phyloP scores from a whole-genome alignment of 2,888 invertebrate species.

The Acanthacorydalis orientalis region DNA sequence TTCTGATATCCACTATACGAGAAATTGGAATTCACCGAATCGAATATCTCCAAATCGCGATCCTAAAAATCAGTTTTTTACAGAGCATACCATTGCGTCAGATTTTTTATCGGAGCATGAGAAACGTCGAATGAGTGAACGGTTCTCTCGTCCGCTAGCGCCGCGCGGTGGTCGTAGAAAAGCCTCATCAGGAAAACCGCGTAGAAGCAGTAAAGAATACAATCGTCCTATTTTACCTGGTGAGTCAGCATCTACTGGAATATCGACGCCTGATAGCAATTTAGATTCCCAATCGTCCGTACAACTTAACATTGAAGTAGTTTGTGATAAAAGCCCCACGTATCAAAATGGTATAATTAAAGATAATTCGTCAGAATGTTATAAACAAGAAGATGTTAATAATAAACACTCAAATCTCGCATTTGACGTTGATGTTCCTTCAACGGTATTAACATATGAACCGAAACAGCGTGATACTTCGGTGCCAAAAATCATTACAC shows the following conservation, averaged over 20 bases:
- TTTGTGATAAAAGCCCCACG: background rate
- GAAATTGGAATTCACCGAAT: conserved; percentile 21
- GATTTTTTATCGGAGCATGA: conserved; percentile 39
- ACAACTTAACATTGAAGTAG: background rate
- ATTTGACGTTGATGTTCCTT: background rate
- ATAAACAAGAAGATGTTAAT: no score
- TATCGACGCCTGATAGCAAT: conserved; percentile 11
- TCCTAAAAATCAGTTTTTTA: conserved; percentile 16
- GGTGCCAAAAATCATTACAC: no score
- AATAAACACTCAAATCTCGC: no score
- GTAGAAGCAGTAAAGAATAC: conserved; percentile 10
- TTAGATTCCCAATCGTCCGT: conserved; percentile 8
- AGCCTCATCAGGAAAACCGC: conserved; percentile 22
- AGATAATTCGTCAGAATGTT: no score
- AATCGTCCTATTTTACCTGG: conserved; percentile 2
- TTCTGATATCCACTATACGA: no score
- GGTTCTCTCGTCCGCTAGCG: conserved; percentile 42
- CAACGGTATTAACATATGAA: background rate
- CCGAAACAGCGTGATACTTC: no score
- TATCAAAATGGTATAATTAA: no score
- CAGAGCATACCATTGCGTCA: conserved; percentile 21
- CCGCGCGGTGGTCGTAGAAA: conserved; percentile 33
- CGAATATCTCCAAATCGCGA: conserved; percentile 22
- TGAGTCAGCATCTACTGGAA: conserved; percentile 17
- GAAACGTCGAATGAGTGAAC: conserved; percentile 40